Evolutionary conservation across 2,888 invertebrate species (phyloP), one percentile per base, ranked within the genome.

Genomic region (Trissolcus brochymenae): DNA sequence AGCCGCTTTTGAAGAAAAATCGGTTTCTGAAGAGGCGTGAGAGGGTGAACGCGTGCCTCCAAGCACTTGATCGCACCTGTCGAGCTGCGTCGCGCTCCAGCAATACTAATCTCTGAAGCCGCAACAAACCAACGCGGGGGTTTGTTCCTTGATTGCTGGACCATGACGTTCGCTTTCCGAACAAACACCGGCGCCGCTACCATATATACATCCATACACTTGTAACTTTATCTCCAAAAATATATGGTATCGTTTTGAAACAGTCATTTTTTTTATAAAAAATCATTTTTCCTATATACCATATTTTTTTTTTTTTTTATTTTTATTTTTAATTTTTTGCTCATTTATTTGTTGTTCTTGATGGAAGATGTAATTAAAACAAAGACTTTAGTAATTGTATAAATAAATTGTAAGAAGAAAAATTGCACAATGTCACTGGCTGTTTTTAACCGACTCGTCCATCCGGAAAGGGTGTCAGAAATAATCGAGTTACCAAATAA

Each of bases 11-110:
- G 40, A 64, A 59, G 19, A 43, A 60, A 65, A 60, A 60, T 70
- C 40, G 16, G 55, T 55, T 68, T 64, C 54, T 53, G 29, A 13
- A 21, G 54, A 57, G 62, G 59, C 64, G 50, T 59, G 55, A 62
- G 67, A 67, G 66, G 77, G 59, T 65, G 70, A 78, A 73, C 77
- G 77, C 70, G 72, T 65, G 65, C 61, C 68, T 62, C 56, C 74
- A 35, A 50, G 67, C 82, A 84, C 76, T 82, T 84, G 83, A 82
- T 82, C 81, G 82, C 86, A 86, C 86, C 87, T 86, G 86, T 84
- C 82, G 86, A 83, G 80, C 72, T 72, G 70, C 78, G 71, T 79
- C 61, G 77, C 68, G 78, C 82, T 81, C 81, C 79, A 73, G 57
- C 81, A 82, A 77, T 79, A 80, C 81, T 79, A 74, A 80, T 81